Percentiles rank a stretch among this genome's conserved stretches.
Conservation (phyloP, 2,113 vertebrate species). For the Gopherus evgoodei region DNA sequence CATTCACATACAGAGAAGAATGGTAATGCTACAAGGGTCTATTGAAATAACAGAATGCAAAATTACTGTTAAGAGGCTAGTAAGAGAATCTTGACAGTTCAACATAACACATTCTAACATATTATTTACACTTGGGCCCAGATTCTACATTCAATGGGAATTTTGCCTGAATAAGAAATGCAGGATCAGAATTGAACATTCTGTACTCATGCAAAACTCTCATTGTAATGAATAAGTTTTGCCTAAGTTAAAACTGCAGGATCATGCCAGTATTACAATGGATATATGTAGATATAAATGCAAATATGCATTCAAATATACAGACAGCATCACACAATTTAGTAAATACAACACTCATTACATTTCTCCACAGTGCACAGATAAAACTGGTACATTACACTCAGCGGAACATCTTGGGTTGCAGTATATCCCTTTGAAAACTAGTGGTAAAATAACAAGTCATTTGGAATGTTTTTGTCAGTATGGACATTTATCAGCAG, state of each 20-base stretch:
- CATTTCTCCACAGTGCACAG: neutral
- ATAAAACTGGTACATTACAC: neutral
- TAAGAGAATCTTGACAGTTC: neutral
- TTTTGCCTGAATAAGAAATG: neutral
- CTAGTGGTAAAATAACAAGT: neutral
- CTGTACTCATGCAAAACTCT: neutral
- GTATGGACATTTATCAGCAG: neutral
- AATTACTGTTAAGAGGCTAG: neutral
- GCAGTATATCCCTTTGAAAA: neutral
- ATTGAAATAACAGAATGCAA: neutral
- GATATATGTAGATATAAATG: constrained; percentile 19
- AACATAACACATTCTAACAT: neutral
- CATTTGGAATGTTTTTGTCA: neutral
- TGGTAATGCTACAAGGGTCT: neutral
- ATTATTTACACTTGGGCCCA: neutral
- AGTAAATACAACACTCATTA: neutral
- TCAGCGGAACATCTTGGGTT: neutral
- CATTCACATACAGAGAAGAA: constrained; percentile 16
- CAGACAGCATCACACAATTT: neutral
- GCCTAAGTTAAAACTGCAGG: neutral
- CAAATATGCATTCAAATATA: constrained; percentile 22
- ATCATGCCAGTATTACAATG: neutral
- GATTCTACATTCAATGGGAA: neutral
- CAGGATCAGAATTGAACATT: neutral
- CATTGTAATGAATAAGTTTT: neutral